Base-by-base conservation (phyloP, 2,113 vertebrate species). In the Heterocephalus glaber region DNA sequence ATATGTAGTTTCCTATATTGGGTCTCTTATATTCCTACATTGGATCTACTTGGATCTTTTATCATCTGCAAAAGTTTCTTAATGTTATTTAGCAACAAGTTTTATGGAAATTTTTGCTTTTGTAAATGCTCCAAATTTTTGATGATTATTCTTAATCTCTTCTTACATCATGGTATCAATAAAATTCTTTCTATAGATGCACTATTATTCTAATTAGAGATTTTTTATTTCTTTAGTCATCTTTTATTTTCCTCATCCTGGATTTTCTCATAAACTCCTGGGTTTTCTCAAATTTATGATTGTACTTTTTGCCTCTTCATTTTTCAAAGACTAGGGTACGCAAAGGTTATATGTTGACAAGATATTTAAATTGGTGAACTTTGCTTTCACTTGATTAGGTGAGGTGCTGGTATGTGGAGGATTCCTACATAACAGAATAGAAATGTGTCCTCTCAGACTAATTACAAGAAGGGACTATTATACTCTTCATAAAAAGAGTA, bases 21-120 rank as follows among this genome's bases (percentile, higher is more conserved):
- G 7, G 19, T 4, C 19, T 65, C 13, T 66, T 85, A 76, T 80
- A 12, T 1, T 33, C 83, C 4, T 87, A 33, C 20, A 24, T 88
- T 91, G 60, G 30, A 56, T 35, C 8, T 63, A 4, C 4, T 54
- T 84, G 24, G 6, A 61, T 38, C 35, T 86, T 76, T 41, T 80
- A 47, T 49, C 12, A n/a, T 30, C 10, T 52, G 8, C 19, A 49
- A 76, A 79, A 49, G 26, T 80, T 81, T 3, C 30, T 84, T 54
- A 83, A 47, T 61, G 22, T 49, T 89, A 70, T 79, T 92, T 88
- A 63, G 2, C 9, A 83, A 28, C 3, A 54, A 54, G 28, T 58
- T 88, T 20, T 66, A 49, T n/a, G 56, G 28, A 85, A 87, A 93
- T 56, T 65, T 90, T 92, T 70, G 54, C 28, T 92, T 92, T 87